These are phyloP conservation scores for Nemopilema nomurai DNA, from an alignment of 30 jellyfish, hydroid and myxozoan genomes.

Conservation along the genomic window DNA sequence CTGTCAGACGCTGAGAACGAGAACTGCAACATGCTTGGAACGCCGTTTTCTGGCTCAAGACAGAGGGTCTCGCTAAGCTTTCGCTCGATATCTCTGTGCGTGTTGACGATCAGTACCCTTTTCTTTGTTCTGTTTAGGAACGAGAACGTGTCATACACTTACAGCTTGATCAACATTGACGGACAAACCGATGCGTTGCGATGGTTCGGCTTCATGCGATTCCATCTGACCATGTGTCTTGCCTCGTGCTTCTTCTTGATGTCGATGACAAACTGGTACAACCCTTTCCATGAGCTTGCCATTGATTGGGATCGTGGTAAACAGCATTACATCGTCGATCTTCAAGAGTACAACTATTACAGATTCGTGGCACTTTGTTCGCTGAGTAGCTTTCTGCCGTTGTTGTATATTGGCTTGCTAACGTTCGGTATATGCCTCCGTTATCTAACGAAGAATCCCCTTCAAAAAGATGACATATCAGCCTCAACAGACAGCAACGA, in stretches of 20 bases:
- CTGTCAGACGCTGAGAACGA: conserved; percentile 93
- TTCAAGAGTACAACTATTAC: conserved; percentile 72
- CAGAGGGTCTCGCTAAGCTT: conserved; percentile 72
- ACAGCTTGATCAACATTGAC: conserved; percentile 40
- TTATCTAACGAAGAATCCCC: conserved; percentile 24
- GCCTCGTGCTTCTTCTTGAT: conserved; percentile 67
- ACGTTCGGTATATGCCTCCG: conserved; percentile 47
- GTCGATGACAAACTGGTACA: conserved; percentile 92
- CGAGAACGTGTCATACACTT: conserved; percentile 61
- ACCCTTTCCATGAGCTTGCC: conserved; percentile 64
- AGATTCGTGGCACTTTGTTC: conserved; percentile 74
- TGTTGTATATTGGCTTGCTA: conserved; percentile 58
- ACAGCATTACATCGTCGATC: conserved; percentile 5
- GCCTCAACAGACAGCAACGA: conserved; percentile 18
- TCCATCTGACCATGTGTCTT: conserved; percentile 58
- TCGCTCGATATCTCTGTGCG: conserved; percentile 67
- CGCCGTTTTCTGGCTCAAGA: conserved; percentile 91
- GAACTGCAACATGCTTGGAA: conserved; percentile 87
- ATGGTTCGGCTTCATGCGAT: conserved; percentile 31
- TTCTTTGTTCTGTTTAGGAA: conserved; percentile 48
- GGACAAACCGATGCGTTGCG: conserved; percentile 45
- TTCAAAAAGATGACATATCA: neutral
- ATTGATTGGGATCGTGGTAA: conserved; percentile 45
- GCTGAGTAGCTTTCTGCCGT: conserved; percentile 77
- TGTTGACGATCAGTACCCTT: conserved; percentile 31